Base-by-base conservation (phyloP, 1,140 invertebrate species). In the Spodoptera litura region DNA sequence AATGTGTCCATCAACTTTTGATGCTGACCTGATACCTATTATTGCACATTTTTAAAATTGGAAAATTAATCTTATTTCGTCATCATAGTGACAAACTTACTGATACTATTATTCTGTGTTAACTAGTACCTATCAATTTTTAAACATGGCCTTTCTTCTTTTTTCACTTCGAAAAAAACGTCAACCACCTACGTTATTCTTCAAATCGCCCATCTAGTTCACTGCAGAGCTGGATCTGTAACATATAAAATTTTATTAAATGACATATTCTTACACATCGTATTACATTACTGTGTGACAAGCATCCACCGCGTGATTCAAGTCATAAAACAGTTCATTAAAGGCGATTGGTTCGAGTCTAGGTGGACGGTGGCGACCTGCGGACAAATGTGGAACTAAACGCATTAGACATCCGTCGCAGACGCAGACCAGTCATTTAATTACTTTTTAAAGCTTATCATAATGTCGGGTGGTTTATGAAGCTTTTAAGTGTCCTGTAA, bases 261-360 rank as follows among this genome's bases (percentile, higher is more conserved):
- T 20, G 4, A n/a, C 0, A 20, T 15, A 12, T 8, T 20, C 55
- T 78, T 81, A 78, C 64, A 79, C 81, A 59, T 61, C 20, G 20
- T 20, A 20, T 61, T 79, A 81, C 82, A 74, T 56, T 59, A 83
- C 79, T 72, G 85, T 83, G 81, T 79, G 53, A 73, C 25, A 53
- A 6, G 0, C 58, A 59, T 27, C 51, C n/a, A 72, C 58, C 53
- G 10, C 35, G 51, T 58, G 81, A 84, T 44, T 62, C 58, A 61
- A 77, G 58, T 62, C 71, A 86, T 88, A 87, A 87, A 88, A 82
- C 68, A 58, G 62, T 53, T 81, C 71, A 82, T 87, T 87, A 89
- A 87, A 86, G 15, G 8, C 75, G 83, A 89, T 88, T 87, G 79
- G 83, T 81, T 87, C 78, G 49, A 74, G 78, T 80, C 80, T 85